Conservation (phyloP, 2,797 vertebrate species). For the Rhinatrema bivittatum region DNA sequence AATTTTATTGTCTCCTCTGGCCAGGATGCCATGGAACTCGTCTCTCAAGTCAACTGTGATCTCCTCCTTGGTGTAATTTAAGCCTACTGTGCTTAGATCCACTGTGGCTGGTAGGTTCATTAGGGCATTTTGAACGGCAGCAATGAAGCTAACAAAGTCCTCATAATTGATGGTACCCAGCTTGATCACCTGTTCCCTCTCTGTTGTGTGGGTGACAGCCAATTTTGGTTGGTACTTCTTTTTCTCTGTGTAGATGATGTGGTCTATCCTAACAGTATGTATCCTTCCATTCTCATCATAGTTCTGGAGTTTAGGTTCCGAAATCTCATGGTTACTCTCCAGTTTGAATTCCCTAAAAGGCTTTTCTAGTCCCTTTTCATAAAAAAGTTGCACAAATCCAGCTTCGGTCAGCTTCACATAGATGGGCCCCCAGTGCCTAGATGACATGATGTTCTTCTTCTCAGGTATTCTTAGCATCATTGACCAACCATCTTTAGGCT, state of each 20-base stretch:
- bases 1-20: conserved; percentile 60
- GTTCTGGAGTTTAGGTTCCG: conserved; percentile 75
- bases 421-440: conserved; percentile 84
- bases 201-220: conserved; percentile 61
- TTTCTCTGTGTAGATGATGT: conserved; percentile 73
- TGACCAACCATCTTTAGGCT: conserved; percentile 69
- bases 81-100: conserved; percentile 57
- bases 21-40: conserved; percentile 67
- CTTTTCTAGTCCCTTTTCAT: conserved; percentile 78
- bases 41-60: conserved; percentile 74
- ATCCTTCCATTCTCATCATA: conserved; percentile 76
- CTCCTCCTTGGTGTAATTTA: conserved; percentile 74
- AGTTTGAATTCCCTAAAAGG: conserved; percentile 76
- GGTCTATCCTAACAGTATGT: conserved; percentile 73
- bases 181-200: conserved; percentile 74
- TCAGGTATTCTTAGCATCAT: conserved; percentile 85
- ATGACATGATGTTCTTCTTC: conserved; percentile 89
- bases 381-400: conserved; percentile 69
- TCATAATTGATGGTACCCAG: conserved; percentile 72
- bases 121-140: conserved; percentile 60
- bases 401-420: conserved; percentile 61
- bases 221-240: conserved; percentile 78
- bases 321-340: conserved; percentile 69
- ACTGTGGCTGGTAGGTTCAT: conserved; percentile 54
- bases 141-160: conserved; percentile 74